A percentile compares a stretch with the other conserved stretches of the same genome.
Evolutionary conservation across 2,888 invertebrate genomes (phyloP).

Genomic region (Ptychoptera albimana): DNA sequence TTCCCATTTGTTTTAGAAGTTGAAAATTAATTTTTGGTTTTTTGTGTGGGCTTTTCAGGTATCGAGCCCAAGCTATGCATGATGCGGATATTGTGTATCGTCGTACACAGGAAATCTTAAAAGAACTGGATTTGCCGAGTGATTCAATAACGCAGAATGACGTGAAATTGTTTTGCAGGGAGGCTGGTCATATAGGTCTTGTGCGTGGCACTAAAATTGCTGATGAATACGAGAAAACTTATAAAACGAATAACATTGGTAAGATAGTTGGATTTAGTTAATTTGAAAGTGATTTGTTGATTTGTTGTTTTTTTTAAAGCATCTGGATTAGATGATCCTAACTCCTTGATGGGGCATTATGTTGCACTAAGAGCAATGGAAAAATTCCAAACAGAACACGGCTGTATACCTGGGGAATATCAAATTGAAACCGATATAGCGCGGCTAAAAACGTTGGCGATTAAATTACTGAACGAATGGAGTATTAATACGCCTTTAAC

Average conservation of each 20-base stretch:
- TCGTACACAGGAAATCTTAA: constrained; percentile 62
- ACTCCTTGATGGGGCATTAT: constrained; percentile 78
- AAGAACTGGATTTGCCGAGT: constrained; percentile 58
- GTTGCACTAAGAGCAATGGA: constrained; percentile 82
- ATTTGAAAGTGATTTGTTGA: not conserved
- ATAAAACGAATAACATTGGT: constrained; percentile 41
- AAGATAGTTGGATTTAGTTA: constrained; percentile 9
- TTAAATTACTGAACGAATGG: constrained; percentile 72
- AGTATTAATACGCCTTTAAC: constrained; percentile 62
- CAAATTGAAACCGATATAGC: constrained; percentile 82
- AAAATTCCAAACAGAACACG: constrained; percentile 74
- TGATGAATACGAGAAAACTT: constrained; percentile 60
- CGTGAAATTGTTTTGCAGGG: constrained; percentile 76
- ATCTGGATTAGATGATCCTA: constrained; percentile 62
- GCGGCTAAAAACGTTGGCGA: constrained; percentile 58
- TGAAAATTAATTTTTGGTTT: constrained; percentile 23
- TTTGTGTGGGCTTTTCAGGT: constrained; percentile 24
- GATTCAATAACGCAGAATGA: constrained; percentile 62
- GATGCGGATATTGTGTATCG: constrained; percentile 71
- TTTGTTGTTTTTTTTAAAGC: constrained; percentile 32
- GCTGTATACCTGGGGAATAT: constrained; percentile 77
- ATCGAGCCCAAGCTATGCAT: constrained; percentile 63
- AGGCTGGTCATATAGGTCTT: constrained; percentile 65
- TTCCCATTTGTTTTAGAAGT: constrained; percentile 1
- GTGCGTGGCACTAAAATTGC: constrained; percentile 64